Base-by-base conservation (phyloP, 2,888 invertebrate genomes). In the Automeris io region DNA sequence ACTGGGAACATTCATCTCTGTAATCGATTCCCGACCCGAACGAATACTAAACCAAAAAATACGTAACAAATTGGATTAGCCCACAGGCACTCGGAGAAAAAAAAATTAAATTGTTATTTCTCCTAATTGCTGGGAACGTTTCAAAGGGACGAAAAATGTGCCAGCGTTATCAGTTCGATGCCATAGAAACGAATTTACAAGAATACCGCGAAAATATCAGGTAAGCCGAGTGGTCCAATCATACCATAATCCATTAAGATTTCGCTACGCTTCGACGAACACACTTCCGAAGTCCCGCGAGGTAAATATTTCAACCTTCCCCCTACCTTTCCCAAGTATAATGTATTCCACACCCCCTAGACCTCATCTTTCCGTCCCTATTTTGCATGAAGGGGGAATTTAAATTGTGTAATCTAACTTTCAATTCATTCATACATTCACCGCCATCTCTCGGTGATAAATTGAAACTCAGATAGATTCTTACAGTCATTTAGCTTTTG, bases 401-500 rank as follows among this genome's bases (percentile, higher is more conserved):
- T 86, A 86, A 86, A 86, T 86, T 83, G 82, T 83, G 81, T 86
- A 85, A 86, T 86, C 83, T 83, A 86, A 86, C 86, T 86, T 86
- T 86, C 82, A 86, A 86, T 85, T 86, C 86, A 86, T 85, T 86
- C 85, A 86, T 86, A 83, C 86, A 83, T 79, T 80, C 81, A 76
- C 55, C 81, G 83, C 82, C 85, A 86, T 83, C 86, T 86, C 75
- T 74, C 54, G 75, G 76, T 78, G 78, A 82, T 85, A 82, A 83
- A 85, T 85, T 86, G 81, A 82, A 86, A 85, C 77, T 76, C 64
- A 62, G 67, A 73, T 75, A 66, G 64, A 72, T 76, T 76, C 70
- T 76, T 72, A 71, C 67, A 68, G 70, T 70, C 79, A 75, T 77
- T 82, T 80, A 71, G 65, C 56, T 65, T 67, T 66, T 47, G 57